A percentile compares a stretch with the other conserved stretches of the same genome.
Conservation (phyloP, 2,113 vertebrate genomes). For the Bagarius yarrelli region DNA sequence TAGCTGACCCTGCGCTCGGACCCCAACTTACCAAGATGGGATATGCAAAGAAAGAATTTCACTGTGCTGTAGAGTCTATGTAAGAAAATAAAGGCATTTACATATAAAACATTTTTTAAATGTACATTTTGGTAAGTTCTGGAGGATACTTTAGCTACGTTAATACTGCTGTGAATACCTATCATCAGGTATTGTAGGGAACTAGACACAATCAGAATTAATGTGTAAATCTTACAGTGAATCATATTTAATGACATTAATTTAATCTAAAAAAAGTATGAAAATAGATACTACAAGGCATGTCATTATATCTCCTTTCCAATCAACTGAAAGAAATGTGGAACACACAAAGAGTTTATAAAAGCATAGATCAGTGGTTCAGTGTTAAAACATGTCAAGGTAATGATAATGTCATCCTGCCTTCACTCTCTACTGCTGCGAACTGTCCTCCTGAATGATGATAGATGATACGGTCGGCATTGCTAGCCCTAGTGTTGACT, state of each 20-base stretch:
- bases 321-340: not conserved
- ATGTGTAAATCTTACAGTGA: not conserved
- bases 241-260: not conserved
- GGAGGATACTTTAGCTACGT: not conserved
- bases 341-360: not conserved
- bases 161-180: not conserved
- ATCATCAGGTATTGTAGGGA: not conserved
- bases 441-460: slow-evolving; percentile 25
- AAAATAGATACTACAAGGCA: not conserved
- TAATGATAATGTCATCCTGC: not conserved
- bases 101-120: too few relatives aligned
- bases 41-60: too few relatives aligned
- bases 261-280: not conserved
- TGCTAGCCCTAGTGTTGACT: slow-evolving; percentile 7
- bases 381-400: not conserved
- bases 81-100: too few relatives aligned
- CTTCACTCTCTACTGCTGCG: slow-evolving; percentile 9
- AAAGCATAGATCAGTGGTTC: not conserved
- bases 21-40: too few relatives aligned
- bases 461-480: slow-evolving; percentile 10
- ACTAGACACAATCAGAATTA: not conserved
- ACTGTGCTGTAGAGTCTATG: too few relatives aligned
- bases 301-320: not conserved
- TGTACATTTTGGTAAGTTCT: not conserved
- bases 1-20: too few relatives aligned